phyloP scores from a whole-genome alignment of 1,140 invertebrate genomes.

The Mycetomoellerius zeteki region DNA sequence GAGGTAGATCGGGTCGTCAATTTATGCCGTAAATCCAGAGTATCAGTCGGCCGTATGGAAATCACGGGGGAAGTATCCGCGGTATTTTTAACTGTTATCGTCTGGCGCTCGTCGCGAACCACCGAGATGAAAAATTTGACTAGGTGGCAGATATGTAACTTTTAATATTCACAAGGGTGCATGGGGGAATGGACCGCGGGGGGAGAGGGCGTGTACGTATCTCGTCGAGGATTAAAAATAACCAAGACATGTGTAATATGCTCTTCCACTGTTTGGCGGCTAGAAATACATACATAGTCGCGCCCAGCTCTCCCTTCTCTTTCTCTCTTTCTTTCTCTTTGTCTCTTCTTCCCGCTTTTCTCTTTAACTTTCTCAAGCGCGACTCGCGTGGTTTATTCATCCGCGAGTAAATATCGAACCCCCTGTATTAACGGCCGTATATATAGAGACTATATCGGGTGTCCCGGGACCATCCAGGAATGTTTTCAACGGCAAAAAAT shows the following conservation, averaged over 20 bases:
- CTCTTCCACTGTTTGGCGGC: constrained; percentile 50
- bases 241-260: constrained; percentile 44
- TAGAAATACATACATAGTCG: constrained; percentile 39
- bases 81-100: constrained; percentile 49
- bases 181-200: neutral
- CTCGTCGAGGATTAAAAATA: constrained; percentile 52
- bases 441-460: constrained; percentile 1
- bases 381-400: constrained; percentile 29
- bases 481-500: neutral
- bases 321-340: neutral
- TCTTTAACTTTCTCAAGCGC: constrained; percentile 26
- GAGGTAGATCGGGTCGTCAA: neutral
- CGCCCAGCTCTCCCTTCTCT: neutral
- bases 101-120: constrained; percentile 46
- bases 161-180: constrained; percentile 17
- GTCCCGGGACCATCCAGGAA: neutral
- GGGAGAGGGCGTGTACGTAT: constrained; percentile 10
- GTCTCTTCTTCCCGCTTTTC: neutral
- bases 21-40: constrained; percentile 20
- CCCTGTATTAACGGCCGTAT: neutral
- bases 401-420: constrained; percentile 41
- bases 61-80: constrained; percentile 29
- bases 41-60: constrained; percentile 17
- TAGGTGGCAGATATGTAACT: constrained; percentile 48
- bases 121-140: constrained; percentile 57